A percentile compares a stretch with the other conserved stretches of the same genome.
Conservation (phyloP, 2,797 vertebrate genomes). For the Pelochelys cantorii region DNA sequence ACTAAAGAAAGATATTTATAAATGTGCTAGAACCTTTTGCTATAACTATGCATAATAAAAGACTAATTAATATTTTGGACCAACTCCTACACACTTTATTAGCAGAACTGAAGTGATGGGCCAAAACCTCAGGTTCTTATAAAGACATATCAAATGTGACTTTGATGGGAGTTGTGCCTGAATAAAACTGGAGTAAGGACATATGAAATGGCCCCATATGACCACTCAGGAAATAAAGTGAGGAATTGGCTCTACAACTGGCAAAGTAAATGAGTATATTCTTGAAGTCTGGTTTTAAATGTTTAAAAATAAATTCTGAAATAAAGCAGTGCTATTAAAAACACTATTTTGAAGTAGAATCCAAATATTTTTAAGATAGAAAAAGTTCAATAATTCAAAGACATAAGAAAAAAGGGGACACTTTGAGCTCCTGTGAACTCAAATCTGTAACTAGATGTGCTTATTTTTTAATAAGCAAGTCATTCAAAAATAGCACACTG, state of each 20-base stretch:
- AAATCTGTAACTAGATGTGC: neutral
- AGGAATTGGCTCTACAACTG: neutral
- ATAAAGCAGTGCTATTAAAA: neutral
- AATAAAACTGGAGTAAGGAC: neutral
- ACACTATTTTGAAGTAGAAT: neutral
- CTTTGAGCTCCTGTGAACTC: neutral
- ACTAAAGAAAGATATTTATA: slow-evolving; percentile 35
- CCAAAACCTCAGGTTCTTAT: neutral
- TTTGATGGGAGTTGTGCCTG: slow-evolving; percentile 2
- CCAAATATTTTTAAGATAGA: neutral
- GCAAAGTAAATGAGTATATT: neutral
- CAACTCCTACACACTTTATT: neutral
- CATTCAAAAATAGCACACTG: neutral
- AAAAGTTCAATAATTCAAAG: neutral
- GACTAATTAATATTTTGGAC: neutral
- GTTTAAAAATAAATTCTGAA: neutral
- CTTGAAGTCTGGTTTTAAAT: neutral
- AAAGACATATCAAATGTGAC: neutral
- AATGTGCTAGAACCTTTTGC: neutral
- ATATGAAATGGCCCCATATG: neutral
- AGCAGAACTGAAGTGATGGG: neutral
- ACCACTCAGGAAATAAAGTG: neutral
- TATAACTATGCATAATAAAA: neutral
- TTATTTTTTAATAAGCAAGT: too few relatives aligned
- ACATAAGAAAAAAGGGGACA: neutral